Evolutionary conservation across 2,797 vertebrate genomes (phyloP).

Genomic region (Telmatherina bonti): DNA sequence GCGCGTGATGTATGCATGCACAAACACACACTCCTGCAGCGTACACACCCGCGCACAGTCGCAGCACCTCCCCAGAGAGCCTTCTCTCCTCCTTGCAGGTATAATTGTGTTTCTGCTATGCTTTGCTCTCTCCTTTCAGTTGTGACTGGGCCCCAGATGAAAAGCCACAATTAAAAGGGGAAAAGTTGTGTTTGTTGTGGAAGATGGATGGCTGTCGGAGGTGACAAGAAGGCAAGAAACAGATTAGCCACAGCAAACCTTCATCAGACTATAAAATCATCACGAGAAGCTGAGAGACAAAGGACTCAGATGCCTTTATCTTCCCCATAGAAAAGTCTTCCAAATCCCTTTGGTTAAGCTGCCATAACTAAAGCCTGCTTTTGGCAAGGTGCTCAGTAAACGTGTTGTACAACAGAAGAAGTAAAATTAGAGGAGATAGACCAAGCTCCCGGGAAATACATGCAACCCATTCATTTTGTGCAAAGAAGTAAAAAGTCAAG

Average conservation of each 20-base stretch:
- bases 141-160: slow-evolving; percentile 67
- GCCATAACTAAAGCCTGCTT: slow-evolving; percentile 69
- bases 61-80: slow-evolving; percentile 51
- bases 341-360: slow-evolving; percentile 70
- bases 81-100: slow-evolving; percentile 54
- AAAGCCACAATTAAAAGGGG: slow-evolving; percentile 75
- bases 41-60: slow-evolving; percentile 23
- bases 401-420: slow-evolving; percentile 64
- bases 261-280: slow-evolving; percentile 66
- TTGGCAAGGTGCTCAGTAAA: slow-evolving; percentile 54
- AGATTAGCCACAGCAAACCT: slow-evolving; percentile 71
- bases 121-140: slow-evolving; percentile 56
- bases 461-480: slow-evolving; percentile 43
- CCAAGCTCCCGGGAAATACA: slow-evolving; percentile 30
- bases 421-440: slow-evolving; percentile 51
- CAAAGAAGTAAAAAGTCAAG: slow-evolving; percentile 57
- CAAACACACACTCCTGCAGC: slow-evolving; percentile 20
- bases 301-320: slow-evolving; percentile 70
- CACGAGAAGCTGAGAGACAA: slow-evolving; percentile 66
- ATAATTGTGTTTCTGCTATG: slow-evolving; percentile 71
- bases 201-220: slow-evolving; percentile 35
- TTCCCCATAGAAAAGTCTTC: slow-evolving; percentile 60
- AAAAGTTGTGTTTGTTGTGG: slow-evolving; percentile 70
- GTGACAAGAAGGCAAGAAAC: slow-evolving; percentile 51
- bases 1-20: slow-evolving; percentile 13